phyloP scores from a whole-genome alignment of 2,888 invertebrate genomes.

The Galerucella nymphaeae region DNA sequence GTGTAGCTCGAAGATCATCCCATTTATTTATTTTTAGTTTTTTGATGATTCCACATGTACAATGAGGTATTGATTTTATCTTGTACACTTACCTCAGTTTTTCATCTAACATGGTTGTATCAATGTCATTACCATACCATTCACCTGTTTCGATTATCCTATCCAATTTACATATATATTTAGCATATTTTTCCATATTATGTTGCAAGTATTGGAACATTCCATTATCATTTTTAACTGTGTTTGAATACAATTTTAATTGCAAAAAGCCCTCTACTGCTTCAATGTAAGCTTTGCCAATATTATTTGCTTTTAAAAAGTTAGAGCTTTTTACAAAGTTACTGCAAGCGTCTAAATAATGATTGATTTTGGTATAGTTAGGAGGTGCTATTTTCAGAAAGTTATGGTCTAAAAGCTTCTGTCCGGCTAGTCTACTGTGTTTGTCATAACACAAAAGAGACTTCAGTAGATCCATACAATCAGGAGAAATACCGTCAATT shows the following conservation, averaged over 20 bases:
- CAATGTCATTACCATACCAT: background rate
- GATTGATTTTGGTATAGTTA: slow-evolving; percentile 7
- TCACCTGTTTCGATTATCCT: slow-evolving; percentile 21
- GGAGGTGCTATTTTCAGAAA: slow-evolving; percentile 21
- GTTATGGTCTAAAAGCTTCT: slow-evolving; percentile 20
- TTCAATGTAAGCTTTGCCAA: slow-evolving; percentile 35
- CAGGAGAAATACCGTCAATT: slow-evolving; percentile 7
- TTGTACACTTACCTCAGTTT: slow-evolving; percentile 28
- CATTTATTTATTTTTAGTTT: no score
- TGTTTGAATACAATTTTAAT: slow-evolving; percentile 32
- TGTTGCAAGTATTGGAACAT: slow-evolving; percentile 22
- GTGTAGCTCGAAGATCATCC: no score
- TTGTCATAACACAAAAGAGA: slow-evolving; percentile 37
- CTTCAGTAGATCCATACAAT: slow-evolving; percentile 31
- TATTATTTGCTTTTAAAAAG: slow-evolving; percentile 8
- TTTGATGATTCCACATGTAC: no score
- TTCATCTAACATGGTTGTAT: slow-evolving; percentile 25
- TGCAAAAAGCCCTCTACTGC: slow-evolving; percentile 34
- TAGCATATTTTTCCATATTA: slow-evolving; percentile 21
- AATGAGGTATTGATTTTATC: no score
- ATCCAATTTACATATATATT: slow-evolving; percentile 27
- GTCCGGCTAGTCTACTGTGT: slow-evolving; percentile 23
- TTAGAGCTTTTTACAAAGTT: slow-evolving; percentile 29
- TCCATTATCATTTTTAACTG: slow-evolving; percentile 19
- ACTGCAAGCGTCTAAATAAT: slow-evolving; percentile 32